Evolutionary conservation across 2,888 invertebrate genomes (phyloP).

Genomic region (Automeris io): DNA sequence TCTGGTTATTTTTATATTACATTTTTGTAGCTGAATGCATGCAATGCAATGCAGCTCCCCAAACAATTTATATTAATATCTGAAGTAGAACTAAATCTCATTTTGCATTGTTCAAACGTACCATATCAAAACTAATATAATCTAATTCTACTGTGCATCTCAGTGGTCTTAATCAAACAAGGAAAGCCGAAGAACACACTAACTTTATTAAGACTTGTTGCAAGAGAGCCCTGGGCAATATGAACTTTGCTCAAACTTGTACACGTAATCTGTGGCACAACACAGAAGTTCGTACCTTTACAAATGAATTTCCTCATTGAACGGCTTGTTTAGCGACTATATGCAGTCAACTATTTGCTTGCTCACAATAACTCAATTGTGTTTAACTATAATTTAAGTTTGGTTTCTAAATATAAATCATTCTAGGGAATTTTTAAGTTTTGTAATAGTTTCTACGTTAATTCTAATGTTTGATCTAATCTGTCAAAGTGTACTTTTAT

Average conservation of each 20-base stretch:
- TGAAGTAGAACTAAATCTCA: neutral
- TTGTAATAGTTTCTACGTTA: too few relatives aligned
- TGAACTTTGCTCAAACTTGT: conserved; percentile 12
- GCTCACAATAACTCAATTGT: too few relatives aligned
- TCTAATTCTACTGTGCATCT: neutral
- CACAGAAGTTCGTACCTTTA: conserved; percentile 1
- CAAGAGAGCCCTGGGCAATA: conserved; percentile 8
- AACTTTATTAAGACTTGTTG: conserved; percentile 7
- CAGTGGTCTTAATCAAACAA: conserved; percentile 5
- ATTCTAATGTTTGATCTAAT: too few relatives aligned
- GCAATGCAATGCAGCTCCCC: too few relatives aligned
- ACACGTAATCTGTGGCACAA: conserved; percentile 2
- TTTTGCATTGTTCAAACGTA: neutral
- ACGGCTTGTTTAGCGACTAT: conserved; percentile 1
- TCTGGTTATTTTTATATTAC: too few relatives aligned
- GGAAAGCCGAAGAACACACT: conserved; percentile 1
- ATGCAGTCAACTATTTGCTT: neutral
- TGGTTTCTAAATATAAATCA: too few relatives aligned
- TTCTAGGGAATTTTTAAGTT: too few relatives aligned
- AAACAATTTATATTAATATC: neutral
- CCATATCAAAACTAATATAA: neutral
- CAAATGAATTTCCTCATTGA: conserved; percentile 1
- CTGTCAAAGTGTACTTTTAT: too few relatives aligned
- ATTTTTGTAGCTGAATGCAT: too few relatives aligned
- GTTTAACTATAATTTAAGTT: too few relatives aligned